Evolutionary conservation across 1,140 invertebrate species (phyloP), one percentile per base, ranked within the genome.

Genomic region (Forficula auricularia): DNA sequence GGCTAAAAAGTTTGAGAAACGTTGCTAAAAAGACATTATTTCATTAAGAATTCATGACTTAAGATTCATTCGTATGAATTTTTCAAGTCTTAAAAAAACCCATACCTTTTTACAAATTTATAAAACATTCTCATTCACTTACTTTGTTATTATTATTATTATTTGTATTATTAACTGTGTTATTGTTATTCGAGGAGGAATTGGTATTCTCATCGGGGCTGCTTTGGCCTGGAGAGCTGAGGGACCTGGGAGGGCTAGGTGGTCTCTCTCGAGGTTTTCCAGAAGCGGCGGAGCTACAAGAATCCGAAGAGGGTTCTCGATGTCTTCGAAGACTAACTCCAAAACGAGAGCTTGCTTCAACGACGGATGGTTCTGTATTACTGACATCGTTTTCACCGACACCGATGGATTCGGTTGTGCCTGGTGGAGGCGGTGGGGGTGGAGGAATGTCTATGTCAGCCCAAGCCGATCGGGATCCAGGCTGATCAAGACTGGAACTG

Each of bases 281-380:
- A 42, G 61, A 60, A 38, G 58, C 61, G 19, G 58, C 56, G 48
- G 64, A 68, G 44, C 64, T 69, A 48, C 68, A 70, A n/a, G 68
- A 70, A 48, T 71, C 68, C 0, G 69, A 70, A 3, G 71, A 70
- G 3, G 71, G 67, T 48, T 79, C 76, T 9, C 77, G 62, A 36
- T 76, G 74, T 27, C 77, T 64, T 27, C 77, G 64, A 34, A 81
- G 58, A 53, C 71, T 79, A 0, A 80, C 75, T 2, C 78, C 78
- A 47, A 80, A 81, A 31, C 74, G 62, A 13, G 75, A 75, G 51
- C 73, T 77, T 1, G 79, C 75, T 53, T 77, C 74, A 52, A 75
- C 73, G 2, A 77, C 75, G 2, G 72, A 75, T 1, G 75, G 73
- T 31, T 75, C 72, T 14, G 65, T 63, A 44, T 73, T 75, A 49